Evolutionary conservation across 1,140 invertebrate species (phyloP), one percentile per base, ranked within the genome.

Genomic region (Scaptomyza montana): DNA sequence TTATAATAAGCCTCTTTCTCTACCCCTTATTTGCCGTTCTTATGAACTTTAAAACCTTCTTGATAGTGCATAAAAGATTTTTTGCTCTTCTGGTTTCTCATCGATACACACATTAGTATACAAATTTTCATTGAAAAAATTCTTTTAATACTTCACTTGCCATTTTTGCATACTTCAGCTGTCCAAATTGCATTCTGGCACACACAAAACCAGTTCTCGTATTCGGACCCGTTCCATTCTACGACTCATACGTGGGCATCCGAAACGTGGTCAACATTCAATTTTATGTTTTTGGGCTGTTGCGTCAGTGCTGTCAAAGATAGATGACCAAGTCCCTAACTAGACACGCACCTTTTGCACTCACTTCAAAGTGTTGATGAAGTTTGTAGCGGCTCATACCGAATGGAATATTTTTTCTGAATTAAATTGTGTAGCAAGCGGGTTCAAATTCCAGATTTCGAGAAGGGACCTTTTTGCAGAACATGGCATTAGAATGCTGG

Each of bases 301-400:
- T 53, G 61, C 46, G 8, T 51, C 13, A 53, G 1, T 59, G 39
- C 28, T 57, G n/a, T 65, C 46, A 66, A 53, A 64, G 54, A 49
- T 33, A 39, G n/a, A 51, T 13, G 28, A 41, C 36, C 1, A 33
- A 28, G 45, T 45, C 12, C 36, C 45, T 21, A 53, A 65, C 41
- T 60, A 55, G 64, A 68, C 51, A 70, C 45, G 60, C 56, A 73
- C 70, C 70, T 73, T 60, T 68, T 68, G 64, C 61, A 50, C 70
- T 62, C 51, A 61, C 56, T 68, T 73, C 70, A 68, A 62, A 62
- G 56, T 73, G 56, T 61, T 50, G 57, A 73, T 61, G 61, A 72
- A 73, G 33, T 61, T 73, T 25, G 19, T 36, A 39, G 62, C 63
- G n/a, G 39, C 33, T 28, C 47, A 51, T 49, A 25, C 47, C 55